phyloP scores from a whole-genome alignment of 2,797 vertebrate genomes.

The Staurois parvus region DNA sequence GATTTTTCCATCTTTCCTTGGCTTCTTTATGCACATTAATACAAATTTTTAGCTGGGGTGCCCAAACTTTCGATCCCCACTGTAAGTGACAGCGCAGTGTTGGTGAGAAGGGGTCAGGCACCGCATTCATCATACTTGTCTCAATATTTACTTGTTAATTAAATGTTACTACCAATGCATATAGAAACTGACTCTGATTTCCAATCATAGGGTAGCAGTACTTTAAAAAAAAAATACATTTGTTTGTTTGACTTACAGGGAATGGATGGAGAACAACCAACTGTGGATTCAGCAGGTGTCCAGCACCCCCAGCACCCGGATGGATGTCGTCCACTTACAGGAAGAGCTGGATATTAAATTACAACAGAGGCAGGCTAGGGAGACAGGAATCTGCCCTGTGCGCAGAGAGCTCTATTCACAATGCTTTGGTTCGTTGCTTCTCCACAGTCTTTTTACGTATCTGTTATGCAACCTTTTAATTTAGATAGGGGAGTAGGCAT shows the following conservation, averaged over 20 bases:
- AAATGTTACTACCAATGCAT: neutral
- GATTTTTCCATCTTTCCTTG: no score
- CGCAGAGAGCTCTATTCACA: constrained; percentile 91
- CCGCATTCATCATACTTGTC: no score
- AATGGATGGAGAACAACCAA: constrained; percentile 84
- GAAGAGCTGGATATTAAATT: constrained; percentile 87
- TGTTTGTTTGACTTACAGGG: constrained; percentile 73
- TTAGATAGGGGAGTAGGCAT: no score
- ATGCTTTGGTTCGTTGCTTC: constrained; percentile 86
- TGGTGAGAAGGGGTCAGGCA: no score
- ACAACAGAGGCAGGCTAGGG: constrained; percentile 86
- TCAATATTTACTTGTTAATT: no score
- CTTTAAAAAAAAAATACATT: neutral
- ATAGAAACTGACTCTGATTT: neutral
- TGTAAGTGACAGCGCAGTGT: no score
- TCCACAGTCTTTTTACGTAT: neutral
- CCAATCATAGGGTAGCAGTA: neutral
- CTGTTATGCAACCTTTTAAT: no score
- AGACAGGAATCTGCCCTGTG: constrained; percentile 90
- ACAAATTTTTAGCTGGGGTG: no score
- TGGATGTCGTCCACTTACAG: constrained; percentile 86
- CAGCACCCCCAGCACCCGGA: constrained; percentile 84
- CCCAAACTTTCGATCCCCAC: no score
- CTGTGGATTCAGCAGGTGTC: constrained; percentile 93
- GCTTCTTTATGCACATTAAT: no score